Evolutionary conservation across 2,797 vertebrate species (phyloP).

Genomic region (Lepilemur ruficaudatus): DNA sequence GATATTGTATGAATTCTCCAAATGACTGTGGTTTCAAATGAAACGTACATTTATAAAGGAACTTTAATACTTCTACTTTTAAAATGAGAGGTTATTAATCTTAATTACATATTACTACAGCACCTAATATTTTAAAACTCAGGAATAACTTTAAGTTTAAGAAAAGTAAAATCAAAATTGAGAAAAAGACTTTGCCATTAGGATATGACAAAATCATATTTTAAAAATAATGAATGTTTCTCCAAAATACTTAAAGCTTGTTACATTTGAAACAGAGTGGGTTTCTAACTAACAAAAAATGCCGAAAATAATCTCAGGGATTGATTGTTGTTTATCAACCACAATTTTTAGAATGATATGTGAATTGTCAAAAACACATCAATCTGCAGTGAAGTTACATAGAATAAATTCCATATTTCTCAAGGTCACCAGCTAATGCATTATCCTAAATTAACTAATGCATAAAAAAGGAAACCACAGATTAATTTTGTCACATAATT

Average conservation of each 20-base stretch:
- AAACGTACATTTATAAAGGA: conserved; percentile 35
- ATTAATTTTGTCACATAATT: not conserved
- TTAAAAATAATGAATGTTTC: conserved; percentile 8
- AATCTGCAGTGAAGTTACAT: not conserved
- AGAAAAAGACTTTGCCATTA: not conserved
- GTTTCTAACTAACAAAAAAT: not conserved
- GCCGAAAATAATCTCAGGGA: not conserved
- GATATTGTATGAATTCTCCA: conserved; percentile 18
- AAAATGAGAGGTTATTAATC: conserved; percentile 35
- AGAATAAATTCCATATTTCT: not conserved
- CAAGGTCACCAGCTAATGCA: not conserved
- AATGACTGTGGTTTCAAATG: conserved; percentile 51
- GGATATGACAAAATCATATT: not conserved
- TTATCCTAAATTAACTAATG: not conserved
- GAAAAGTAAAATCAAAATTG: conserved; percentile 3
- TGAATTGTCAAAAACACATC: not conserved
- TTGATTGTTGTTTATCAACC: not conserved
- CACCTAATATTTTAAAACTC: conserved; percentile 48
- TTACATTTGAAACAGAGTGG: not conserved
- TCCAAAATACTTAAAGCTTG: not conserved
- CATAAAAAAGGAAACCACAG: not conserved
- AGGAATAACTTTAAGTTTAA: conserved; percentile 9
- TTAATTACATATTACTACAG: conserved; percentile 44
- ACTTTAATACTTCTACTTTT: conserved; percentile 55
- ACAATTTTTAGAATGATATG: not conserved